Evolutionary conservation across 1,140 invertebrate species (phyloP).

Genomic region (Cydia strobilella): DNA sequence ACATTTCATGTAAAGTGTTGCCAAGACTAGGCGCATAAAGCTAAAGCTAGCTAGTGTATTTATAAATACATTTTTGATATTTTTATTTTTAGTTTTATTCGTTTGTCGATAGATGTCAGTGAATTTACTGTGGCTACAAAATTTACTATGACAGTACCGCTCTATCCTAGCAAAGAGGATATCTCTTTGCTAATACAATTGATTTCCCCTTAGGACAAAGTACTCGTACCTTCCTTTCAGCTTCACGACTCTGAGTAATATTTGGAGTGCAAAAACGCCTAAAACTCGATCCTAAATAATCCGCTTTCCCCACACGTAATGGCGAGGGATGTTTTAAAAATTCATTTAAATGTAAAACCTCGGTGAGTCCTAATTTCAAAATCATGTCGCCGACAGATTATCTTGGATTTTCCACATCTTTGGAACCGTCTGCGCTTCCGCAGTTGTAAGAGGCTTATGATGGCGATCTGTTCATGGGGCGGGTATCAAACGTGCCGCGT

Average conservation of each 20-base stretch:
- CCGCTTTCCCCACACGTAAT: constrained; percentile 6
- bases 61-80: too few relatives aligned
- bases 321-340: constrained; percentile 29
- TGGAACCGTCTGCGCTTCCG: constrained; percentile 41
- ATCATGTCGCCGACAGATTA: constrained; percentile 62
- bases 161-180: too few relatives aligned
- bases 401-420: constrained; percentile 60
- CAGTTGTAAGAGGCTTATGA: constrained; percentile 63
- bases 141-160: too few relatives aligned
- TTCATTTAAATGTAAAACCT: constrained; percentile 55
- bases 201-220: not conserved
- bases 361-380: constrained; percentile 55
- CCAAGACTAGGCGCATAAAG: too few relatives aligned
- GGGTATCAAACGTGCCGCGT: constrained; percentile 24
- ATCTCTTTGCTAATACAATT: too few relatives aligned
- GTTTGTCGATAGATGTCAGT: too few relatives aligned
- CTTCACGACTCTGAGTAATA: not conserved
- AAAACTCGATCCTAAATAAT: constrained; percentile 29
- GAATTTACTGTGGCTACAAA: too few relatives aligned
- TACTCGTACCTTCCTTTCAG: not conserved
- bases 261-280: constrained; percentile 10
- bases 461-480: constrained; percentile 49
- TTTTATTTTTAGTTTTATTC: too few relatives aligned
- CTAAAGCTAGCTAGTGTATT: too few relatives aligned
- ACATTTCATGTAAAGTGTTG: too few relatives aligned